Evolutionary conservation across 2,113 vertebrate genomes (phyloP).

Genomic region (Sprattus sprattus): DNA sequence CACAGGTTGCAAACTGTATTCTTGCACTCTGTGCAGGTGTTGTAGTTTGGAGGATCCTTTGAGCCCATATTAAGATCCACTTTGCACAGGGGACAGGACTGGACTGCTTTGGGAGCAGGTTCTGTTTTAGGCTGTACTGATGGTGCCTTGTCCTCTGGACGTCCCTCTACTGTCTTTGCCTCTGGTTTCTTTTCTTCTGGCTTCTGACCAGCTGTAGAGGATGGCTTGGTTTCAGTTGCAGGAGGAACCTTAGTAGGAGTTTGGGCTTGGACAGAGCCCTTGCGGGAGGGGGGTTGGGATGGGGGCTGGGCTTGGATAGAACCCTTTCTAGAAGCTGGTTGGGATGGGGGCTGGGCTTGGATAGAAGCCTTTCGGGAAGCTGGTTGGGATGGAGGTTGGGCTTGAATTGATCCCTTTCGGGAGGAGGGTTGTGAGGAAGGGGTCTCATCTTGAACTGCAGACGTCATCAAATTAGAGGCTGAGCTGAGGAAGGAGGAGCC

Average conservation of each 20-base stretch:
- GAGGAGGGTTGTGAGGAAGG: slow-evolving; percentile 60
- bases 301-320: slow-evolving; percentile 58
- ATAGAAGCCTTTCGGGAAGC: slow-evolving; percentile 58
- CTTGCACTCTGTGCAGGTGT: slow-evolving; percentile 88
- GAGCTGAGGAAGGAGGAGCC: slow-evolving; percentile 70
- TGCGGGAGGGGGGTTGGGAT: slow-evolving; percentile 17
- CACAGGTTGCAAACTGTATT: slow-evolving; percentile 86
- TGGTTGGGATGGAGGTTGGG: not conserved
- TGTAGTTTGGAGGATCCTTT: slow-evolving; percentile 81
- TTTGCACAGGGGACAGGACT: slow-evolving; percentile 87
- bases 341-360: slow-evolving; percentile 27
- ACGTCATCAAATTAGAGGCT: slow-evolving; percentile 66
- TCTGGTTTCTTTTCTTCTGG: slow-evolving; percentile 53
- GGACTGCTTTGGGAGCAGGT: slow-evolving; percentile 42
- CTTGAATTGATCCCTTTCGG: slow-evolving; percentile 54
- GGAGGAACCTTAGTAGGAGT: slow-evolving; percentile 43
- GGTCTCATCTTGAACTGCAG: slow-evolving; percentile 63
- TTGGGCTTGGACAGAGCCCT: not conserved
- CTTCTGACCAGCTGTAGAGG: slow-evolving; percentile 40
- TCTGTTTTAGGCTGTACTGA: slow-evolving; percentile 47
- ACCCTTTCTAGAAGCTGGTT: slow-evolving; percentile 50
- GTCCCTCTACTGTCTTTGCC: slow-evolving; percentile 56
- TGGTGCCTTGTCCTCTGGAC: slow-evolving; percentile 34
- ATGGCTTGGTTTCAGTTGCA: not conserved
- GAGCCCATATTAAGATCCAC: slow-evolving; percentile 79